Evolutionary conservation across 2,113 vertebrate species (phyloP), one percentile per base, ranked within the genome.

Genomic region (Dipodomys ordii): DNA sequence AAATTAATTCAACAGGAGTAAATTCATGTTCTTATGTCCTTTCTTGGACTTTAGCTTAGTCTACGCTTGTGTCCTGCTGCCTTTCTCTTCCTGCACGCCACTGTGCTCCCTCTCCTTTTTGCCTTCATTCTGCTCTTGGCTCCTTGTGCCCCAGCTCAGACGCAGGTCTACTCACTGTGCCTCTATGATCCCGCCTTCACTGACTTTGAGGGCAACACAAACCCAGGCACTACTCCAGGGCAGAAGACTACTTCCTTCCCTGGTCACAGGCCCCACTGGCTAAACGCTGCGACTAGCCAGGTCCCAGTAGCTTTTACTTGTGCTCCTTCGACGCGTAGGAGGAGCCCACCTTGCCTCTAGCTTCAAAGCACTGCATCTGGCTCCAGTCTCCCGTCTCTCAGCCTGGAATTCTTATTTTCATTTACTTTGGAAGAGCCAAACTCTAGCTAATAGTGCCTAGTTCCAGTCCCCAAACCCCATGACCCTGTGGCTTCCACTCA

Each of bases 301-400:
- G 12, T 49, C 60, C 44, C 27, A 72, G 74, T 11, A 64, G 72
- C 74, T 85, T 92, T 68, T 57, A 49, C 53, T 69, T 73, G 11
- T 72, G 28, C 35, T 86, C 30, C 39, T 87, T 77, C 77, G 46
- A 15, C 20, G 71, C 68, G 35, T 1, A 85, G 68, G n/a, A 92
- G 89, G 65, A 72, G 94, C 30, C 73, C 87, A 81, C 57, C 68
- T 46, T 69, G 79, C 60, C 82, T 76, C 73, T 82, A 90, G 90
- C 95, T 95, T 85, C 95, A 87, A 69, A 57, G 53, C 15, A 73
- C 85, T 83, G 92, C 6, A 27, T 28, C 91, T 97, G 94, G 94
- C 95, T 92, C 88, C 53, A 30, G 92, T 39, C 39, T 95, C 79
- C n/a, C n/a, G 49, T 94, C 94, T 88, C 7, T 16, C 67, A 0